Evolutionary conservation across 64 coral and sea anemone genomes (phyloP).

Genomic region (Acropora tenuis): DNA sequence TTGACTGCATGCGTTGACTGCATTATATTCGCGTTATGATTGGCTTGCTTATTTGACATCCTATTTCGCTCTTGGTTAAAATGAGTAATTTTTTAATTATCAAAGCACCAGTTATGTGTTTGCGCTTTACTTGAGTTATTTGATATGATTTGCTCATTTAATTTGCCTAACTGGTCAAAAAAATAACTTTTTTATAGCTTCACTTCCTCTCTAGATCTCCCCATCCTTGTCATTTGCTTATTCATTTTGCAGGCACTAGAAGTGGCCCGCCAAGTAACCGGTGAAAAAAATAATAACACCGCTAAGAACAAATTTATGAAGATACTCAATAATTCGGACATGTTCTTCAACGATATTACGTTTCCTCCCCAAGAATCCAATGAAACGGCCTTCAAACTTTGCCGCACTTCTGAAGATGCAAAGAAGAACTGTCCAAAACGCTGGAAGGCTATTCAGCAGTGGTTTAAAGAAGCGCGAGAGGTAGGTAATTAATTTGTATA

Average conservation of each 20-base stretch:
- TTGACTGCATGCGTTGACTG: no score
- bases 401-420: slow-evolving; percentile 60
- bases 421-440: slow-evolving; percentile 59
- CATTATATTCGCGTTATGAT: no score
- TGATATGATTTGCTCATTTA: no score
- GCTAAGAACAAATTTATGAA: slow-evolving; percentile 60
- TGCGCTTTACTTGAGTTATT: no score
- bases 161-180: no score
- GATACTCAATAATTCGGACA: slow-evolving; percentile 62
- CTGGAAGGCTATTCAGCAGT: slow-evolving; percentile 71
- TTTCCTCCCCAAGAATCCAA: slow-evolving; percentile 73
- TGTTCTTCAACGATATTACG: slow-evolving; percentile 66
- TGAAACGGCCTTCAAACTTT: slow-evolving; percentile 66
- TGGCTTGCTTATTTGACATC: no score
- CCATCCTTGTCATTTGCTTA: not conserved
- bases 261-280: slow-evolving; percentile 71
- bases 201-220: no score
- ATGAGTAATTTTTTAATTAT: not conserved
- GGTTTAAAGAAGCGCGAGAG: slow-evolving; percentile 68
- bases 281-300: slow-evolving; percentile 26
- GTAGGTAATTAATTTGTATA: not conserved
- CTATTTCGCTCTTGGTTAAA: not conserved
- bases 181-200: no score
- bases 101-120: no score
- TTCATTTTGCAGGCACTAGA: slow-evolving; percentile 48